Percentiles rank a stretch among this genome's conserved stretches.
Evolutionary conservation across 2,888 invertebrate genomes (phyloP).

Genomic region (Cotesia congregata): DNA sequence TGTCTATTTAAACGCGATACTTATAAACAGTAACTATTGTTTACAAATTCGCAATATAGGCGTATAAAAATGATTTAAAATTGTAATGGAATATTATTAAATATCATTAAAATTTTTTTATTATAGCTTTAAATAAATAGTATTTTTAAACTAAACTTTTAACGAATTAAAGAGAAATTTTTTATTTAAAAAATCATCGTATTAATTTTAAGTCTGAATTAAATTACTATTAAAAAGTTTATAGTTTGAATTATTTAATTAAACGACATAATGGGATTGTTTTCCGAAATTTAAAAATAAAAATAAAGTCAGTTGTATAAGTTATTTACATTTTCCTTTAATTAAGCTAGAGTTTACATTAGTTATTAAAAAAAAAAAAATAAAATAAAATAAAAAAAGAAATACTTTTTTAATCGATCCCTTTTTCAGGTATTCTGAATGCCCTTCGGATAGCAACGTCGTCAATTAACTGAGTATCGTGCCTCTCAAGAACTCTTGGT

Average conservation of each 20-base stretch:
- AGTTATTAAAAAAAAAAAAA: background rate
- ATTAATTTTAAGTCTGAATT: too few relatives aligned
- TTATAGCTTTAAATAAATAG: too few relatives aligned
- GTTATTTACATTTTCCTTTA: background rate
- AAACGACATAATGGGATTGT: background rate
- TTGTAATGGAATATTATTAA: too few relatives aligned
- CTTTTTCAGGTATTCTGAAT: background rate
- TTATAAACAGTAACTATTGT: conserved; percentile 50
- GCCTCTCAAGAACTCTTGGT: conserved; percentile 66
- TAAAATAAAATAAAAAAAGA: background rate
- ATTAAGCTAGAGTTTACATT: background rate
- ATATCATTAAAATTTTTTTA: too few relatives aligned
- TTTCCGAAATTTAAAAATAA: background rate
- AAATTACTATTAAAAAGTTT: background rate
- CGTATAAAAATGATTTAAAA: conserved; percentile 26
- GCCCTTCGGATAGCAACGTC: background rate
- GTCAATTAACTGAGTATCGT: background rate
- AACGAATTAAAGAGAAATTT: too few relatives aligned
- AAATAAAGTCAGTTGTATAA: background rate
- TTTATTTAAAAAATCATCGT: too few relatives aligned
- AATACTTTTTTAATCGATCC: background rate
- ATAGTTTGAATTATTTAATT: background rate
- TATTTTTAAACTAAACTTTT: too few relatives aligned
- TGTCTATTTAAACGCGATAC: conserved; percentile 56
- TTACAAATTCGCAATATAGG: conserved; percentile 57